A percentile compares a stretch with the other conserved stretches of the same genome.
phyloP scores from a whole-genome alignment of 2,113 vertebrate species.

The Diphyllodes magnificus region DNA sequence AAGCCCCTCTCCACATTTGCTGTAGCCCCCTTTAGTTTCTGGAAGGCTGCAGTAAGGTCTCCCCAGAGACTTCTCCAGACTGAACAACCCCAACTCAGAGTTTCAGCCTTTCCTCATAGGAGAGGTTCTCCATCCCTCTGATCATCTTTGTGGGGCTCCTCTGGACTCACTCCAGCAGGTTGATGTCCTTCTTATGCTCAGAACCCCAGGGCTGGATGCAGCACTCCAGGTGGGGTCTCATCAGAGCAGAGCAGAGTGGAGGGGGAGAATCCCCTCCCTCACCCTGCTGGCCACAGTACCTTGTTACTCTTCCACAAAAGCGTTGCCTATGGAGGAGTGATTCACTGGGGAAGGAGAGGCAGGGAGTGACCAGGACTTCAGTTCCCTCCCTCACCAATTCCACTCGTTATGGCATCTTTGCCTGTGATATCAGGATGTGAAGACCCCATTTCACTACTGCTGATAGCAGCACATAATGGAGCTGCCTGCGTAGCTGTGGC shows the following conservation, averaged over 20 bases:
- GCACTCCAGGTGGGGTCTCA: not conserved
- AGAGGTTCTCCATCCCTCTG: not conserved
- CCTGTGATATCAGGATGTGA: not conserved
- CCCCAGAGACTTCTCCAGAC: not conserved
- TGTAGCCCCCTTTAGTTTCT: not conserved
- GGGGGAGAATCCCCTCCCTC: not conserved
- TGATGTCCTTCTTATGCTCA: not conserved
- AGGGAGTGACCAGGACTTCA: not conserved
- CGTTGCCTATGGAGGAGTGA: fast-evolving
- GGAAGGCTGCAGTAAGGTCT: not conserved
- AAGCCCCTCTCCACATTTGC: not conserved
- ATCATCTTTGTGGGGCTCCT: not conserved
- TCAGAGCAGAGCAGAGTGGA: not conserved
- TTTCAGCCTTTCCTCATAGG: not conserved
- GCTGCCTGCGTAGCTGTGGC: not conserved
- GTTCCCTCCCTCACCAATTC: not conserved
- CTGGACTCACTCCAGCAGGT: not conserved
- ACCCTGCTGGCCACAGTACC: not conserved
- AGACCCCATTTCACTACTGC: not conserved
- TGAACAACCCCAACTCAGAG: not conserved
- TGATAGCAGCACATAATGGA: not conserved
- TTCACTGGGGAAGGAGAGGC: not conserved
- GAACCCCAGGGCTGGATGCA: not conserved
- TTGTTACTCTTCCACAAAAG: not conserved
- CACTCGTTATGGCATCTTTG: not conserved